These are phyloP conservation scores for Periparus ater DNA, from an alignment of 2,797 vertebrate species.

Conservation along the genomic window DNA sequence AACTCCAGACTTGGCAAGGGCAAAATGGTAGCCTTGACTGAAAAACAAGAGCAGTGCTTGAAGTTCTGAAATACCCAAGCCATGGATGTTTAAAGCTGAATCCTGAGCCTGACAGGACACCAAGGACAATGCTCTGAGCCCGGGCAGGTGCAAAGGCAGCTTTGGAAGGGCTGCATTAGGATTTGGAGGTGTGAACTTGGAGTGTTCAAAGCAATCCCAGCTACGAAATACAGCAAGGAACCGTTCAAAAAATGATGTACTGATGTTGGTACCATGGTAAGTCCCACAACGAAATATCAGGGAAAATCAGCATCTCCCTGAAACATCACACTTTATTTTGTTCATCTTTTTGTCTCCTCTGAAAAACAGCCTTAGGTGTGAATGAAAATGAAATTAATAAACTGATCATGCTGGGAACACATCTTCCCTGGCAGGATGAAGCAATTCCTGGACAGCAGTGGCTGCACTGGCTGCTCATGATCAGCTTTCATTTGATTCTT, in stretches of 20 bases:
- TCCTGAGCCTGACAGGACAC: background rate
- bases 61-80: background rate
- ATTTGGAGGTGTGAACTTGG: background rate
- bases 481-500: background rate
- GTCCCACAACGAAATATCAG: background rate
- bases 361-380: background rate
- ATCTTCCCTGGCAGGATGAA: background rate
- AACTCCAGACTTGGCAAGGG: constrained; percentile 24
- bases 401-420: background rate
- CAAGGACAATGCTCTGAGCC: background rate
- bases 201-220: rapidly evolving
- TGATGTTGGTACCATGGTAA: background rate
- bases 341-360: background rate
- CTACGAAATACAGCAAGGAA: background rate
- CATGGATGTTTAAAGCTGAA: background rate
- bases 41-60: background rate
- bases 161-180: background rate
- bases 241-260: background rate
- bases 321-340: rapidly evolving
- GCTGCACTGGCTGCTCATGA: background rate
- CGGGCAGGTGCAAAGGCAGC: background rate
- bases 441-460: background rate
- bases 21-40: background rate
- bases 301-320: background rate
- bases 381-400: background rate